Evolutionary conservation across 1,140 invertebrate genomes (phyloP).

Genomic region (Drosophila sp.): DNA sequence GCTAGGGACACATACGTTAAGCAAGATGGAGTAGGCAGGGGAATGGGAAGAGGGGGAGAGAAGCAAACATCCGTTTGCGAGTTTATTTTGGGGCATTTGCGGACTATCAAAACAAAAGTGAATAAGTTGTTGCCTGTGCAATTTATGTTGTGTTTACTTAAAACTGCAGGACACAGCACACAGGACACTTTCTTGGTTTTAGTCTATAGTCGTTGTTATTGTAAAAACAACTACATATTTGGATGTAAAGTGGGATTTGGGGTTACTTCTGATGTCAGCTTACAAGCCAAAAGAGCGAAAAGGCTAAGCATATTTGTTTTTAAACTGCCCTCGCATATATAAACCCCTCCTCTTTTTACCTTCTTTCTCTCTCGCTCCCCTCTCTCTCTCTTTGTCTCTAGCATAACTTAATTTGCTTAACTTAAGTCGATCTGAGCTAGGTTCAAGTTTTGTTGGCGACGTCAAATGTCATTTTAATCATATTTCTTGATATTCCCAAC

Average conservation of each 20-base stretch:
- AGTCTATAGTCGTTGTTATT: constrained; percentile 24
- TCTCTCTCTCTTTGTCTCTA: neutral
- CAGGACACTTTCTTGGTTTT: neutral
- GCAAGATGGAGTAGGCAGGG: neutral
- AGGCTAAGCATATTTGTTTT: constrained; percentile 51
- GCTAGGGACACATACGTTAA: constrained; percentile 38
- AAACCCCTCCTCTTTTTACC: constrained; percentile 9
- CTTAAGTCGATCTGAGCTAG: constrained; percentile 36
- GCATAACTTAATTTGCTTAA: constrained; percentile 60
- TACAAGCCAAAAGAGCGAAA: constrained; percentile 26
- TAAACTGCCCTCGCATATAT: constrained; percentile 16
- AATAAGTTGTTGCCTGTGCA: constrained; percentile 71
- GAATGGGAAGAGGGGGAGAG: neutral
- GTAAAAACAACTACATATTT: constrained; percentile 38
- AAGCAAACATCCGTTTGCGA: constrained; percentile 51
- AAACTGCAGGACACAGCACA: constrained; percentile 41
- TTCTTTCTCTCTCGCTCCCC: neutral
- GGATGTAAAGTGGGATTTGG: constrained; percentile 42
- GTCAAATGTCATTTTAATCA: constrained; percentile 76
- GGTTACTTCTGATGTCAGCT: constrained; percentile 43
- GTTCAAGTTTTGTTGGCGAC: constrained; percentile 38
- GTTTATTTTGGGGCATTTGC: constrained; percentile 69
- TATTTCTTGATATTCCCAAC: constrained; percentile 51
- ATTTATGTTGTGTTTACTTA: constrained; percentile 65
- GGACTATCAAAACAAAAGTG: constrained; percentile 69